A percentile compares a stretch with the other conserved stretches of the same genome.
These are phyloP conservation scores for Tenthredo amoena DNA, from an alignment of 2,888 invertebrate genomes.

Conservation along the genomic window DNA sequence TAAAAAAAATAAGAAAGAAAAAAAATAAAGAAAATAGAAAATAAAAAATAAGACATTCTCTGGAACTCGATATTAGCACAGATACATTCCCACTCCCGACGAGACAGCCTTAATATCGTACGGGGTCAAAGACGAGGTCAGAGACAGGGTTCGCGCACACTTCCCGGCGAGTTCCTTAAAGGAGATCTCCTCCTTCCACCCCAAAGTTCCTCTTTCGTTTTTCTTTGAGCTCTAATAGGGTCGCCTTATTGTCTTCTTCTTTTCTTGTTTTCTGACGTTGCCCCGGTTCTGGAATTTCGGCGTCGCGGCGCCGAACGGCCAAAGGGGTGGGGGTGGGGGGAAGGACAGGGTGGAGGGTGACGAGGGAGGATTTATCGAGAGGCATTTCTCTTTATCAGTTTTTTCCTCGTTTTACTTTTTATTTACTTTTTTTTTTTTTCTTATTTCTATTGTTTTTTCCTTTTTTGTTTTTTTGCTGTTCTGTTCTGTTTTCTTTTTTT, in stretches of 20 bases:
- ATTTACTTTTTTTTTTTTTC: neutral
- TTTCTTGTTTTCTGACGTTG: slow-evolving; percentile 54
- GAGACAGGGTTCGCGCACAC: slow-evolving; percentile 44
- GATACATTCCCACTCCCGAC: slow-evolving; percentile 13
- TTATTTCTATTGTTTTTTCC: neutral
- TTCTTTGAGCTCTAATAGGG: slow-evolving; percentile 66
- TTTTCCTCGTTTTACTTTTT: slow-evolving; percentile 5
- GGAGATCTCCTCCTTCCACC: slow-evolving; percentile 63
- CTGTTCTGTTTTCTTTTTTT: neutral
- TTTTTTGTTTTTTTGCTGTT: neutral
- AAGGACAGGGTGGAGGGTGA: neutral
- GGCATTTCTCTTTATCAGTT: slow-evolving; percentile 54
- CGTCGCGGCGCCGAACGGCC: slow-evolving; percentile 43
- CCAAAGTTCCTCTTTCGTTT: slow-evolving; percentile 60
- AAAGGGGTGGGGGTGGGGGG: neutral
- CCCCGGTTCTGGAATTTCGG: slow-evolving; percentile 57
- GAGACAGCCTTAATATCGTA: slow-evolving; percentile 47
- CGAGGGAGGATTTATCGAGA: slow-evolving; percentile 52
- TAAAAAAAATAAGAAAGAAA: no score
- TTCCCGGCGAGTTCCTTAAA: slow-evolving; percentile 65
- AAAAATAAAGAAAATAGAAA: neutral
- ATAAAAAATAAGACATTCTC: neutral
- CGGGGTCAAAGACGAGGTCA: slow-evolving; percentile 49
- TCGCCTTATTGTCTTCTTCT: slow-evolving; percentile 60
- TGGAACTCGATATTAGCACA: slow-evolving; percentile 30